Evolutionary conservation across 2,113 vertebrate species (phyloP).

Genomic region (Spea bombifrons): DNA sequence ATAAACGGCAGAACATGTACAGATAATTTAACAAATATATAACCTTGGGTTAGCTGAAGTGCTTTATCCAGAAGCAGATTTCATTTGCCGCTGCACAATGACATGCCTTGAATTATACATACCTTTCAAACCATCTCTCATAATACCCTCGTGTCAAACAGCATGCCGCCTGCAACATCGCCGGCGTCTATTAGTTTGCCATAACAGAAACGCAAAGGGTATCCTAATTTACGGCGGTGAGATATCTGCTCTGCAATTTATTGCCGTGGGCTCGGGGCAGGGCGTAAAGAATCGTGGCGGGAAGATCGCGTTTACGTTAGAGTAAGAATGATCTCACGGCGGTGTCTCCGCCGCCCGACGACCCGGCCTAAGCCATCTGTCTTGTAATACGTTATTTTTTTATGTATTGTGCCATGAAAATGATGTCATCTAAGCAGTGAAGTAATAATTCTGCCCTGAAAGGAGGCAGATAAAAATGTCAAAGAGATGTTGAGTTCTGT

Average conservation of each 20-base stretch:
- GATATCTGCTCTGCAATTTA: background rate
- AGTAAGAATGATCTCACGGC: background rate
- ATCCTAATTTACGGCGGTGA: too few species aligned
- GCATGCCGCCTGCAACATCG: too few species aligned
- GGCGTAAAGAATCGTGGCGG: background rate
- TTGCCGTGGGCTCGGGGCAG: background rate
- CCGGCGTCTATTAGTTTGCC: too few species aligned
- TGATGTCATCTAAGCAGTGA: background rate
- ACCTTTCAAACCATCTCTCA: background rate
- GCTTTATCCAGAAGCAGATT: conserved; percentile 9
- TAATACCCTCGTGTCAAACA: background rate
- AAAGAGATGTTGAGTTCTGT: background rate
- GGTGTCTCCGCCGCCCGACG: background rate
- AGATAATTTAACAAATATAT: conserved; percentile 41
- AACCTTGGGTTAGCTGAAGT: conserved; percentile 48
- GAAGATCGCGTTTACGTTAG: background rate
- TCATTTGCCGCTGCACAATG: background rate
- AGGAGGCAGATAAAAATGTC: background rate
- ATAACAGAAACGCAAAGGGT: too few species aligned
- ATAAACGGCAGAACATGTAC: conserved; percentile 44
- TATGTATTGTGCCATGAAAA: background rate
- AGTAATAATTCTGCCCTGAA: background rate
- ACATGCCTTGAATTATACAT: conserved; percentile 13
- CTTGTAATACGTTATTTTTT: background rate
- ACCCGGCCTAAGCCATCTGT: background rate